A percentile compares a stretch with the other conserved stretches of the same genome.
These are phyloP conservation scores for Drosophila kikkawai DNA, from an alignment of 1,140 invertebrate genomes.

Conservation along the genomic window DNA sequence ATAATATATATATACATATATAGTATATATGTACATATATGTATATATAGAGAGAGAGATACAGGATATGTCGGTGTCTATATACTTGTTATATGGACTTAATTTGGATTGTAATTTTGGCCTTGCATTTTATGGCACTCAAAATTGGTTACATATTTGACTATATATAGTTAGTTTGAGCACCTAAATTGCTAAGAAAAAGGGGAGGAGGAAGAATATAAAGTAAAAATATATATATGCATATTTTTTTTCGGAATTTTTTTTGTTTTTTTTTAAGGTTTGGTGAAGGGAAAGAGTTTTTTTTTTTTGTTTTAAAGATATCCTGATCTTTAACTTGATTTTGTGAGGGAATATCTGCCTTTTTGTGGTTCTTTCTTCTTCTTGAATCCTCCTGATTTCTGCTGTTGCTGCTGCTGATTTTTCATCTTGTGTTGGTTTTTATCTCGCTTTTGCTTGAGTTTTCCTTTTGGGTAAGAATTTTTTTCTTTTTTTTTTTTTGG, in stretches of 20 bases:
- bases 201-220: constrained; percentile 83
- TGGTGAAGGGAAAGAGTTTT: constrained; percentile 43
- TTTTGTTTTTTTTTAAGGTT: constrained; percentile 46
- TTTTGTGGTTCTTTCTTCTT: constrained; percentile 29
- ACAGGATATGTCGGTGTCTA: constrained; percentile 42
- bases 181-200: constrained; percentile 85
- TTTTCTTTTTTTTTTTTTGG: constrained; percentile 29
- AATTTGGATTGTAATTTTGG: constrained; percentile 63
- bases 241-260: constrained; percentile 60
- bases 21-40: constrained; percentile 6
- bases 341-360: constrained; percentile 24
- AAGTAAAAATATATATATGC: constrained; percentile 84
- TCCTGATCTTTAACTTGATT: constrained; percentile 37
- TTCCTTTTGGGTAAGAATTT: constrained; percentile 15
- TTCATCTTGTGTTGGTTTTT: constrained; percentile 32
- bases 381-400: constrained; percentile 38
- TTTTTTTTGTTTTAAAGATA: constrained; percentile 35
- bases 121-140: constrained; percentile 78
- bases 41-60: constrained; percentile 27
- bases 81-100: constrained; percentile 55
- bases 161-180: constrained; percentile 75
- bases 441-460: constrained; percentile 29
- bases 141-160: constrained; percentile 78
- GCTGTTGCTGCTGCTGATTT: constrained; percentile 46
- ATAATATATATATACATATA: constrained; percentile 32